Conservation (phyloP, 2,888 invertebrate genomes). For the Globia sparganii region DNA sequence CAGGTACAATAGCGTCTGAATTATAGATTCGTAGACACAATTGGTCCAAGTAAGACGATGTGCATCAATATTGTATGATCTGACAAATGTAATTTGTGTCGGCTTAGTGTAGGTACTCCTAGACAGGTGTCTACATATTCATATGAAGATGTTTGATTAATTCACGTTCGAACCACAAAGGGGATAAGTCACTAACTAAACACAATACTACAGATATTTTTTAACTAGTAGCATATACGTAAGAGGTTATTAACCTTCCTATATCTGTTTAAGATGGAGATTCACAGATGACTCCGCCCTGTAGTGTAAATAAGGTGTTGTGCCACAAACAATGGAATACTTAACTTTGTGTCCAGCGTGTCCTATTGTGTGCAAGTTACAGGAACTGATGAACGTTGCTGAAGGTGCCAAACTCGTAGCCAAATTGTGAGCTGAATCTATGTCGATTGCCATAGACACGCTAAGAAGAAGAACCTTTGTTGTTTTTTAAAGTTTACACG, state of each 20-base stretch:
- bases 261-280: not conserved
- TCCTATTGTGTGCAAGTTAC: not conserved
- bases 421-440: not conserved
- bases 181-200: not conserved
- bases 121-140: constrained; percentile 12
- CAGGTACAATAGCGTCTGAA: constrained; percentile 46
- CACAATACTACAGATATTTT: not conserved
- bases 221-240: not conserved
- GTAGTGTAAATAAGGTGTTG: not conserved
- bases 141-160: constrained; percentile 16
- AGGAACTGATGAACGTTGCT: not conserved
- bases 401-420: not conserved
- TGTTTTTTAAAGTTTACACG: not conserved
- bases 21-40: constrained; percentile 40
- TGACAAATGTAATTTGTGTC: constrained; percentile 53
- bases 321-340: not conserved
- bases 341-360: not conserved
- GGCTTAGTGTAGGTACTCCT: constrained; percentile 1
- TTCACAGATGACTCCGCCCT: not conserved
- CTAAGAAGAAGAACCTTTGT: not conserved
- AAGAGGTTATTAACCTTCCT: not conserved
- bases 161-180: not conserved
- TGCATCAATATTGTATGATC: constrained; percentile 54
- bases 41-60: constrained; percentile 38
- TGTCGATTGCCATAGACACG: not conserved